Conservation (phyloP, 2,113 vertebrate species). For the Nesoenas mayeri region DNA sequence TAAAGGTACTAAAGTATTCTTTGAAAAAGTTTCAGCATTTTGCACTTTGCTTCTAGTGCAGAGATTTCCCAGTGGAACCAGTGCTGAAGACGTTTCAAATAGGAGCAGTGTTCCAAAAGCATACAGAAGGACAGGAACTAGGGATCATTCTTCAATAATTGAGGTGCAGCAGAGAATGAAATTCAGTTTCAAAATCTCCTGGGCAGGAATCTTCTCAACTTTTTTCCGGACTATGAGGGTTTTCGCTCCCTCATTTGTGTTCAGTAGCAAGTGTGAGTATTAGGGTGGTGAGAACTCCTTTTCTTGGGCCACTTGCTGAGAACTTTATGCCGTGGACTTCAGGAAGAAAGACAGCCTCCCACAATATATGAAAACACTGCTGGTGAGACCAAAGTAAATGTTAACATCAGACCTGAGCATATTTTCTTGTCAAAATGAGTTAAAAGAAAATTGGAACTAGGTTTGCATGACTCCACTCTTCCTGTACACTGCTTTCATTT, state of each 20-base stretch:
- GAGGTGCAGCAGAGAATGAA: neutral
- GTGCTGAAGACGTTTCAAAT: neutral
- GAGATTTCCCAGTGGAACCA: neutral
- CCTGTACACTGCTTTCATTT: neutral
- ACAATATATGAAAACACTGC: neutral
- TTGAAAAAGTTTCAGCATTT: neutral
- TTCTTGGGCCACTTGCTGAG: neutral
- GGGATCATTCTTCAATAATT: neutral
- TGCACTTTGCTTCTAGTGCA: neutral
- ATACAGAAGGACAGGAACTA: neutral
- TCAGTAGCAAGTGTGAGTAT: neutral
- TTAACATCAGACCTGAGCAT: neutral
- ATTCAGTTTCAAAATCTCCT: neutral
- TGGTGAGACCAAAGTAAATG: neutral
- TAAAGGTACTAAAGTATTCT: neutral
- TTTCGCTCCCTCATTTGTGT: neutral
- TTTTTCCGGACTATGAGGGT: fast-evolving
- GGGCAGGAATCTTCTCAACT: neutral
- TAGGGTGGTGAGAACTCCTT: neutral
- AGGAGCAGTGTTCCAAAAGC: neutral
- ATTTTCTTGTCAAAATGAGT: neutral
- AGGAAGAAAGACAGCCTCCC: neutral
- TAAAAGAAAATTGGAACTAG: neutral
- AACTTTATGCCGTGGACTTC: neutral
- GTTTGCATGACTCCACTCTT: neutral